These are phyloP conservation scores for Halocynthia roretzi DNA, from an alignment of 23 tunicate species.

Conservation along the genomic window DNA sequence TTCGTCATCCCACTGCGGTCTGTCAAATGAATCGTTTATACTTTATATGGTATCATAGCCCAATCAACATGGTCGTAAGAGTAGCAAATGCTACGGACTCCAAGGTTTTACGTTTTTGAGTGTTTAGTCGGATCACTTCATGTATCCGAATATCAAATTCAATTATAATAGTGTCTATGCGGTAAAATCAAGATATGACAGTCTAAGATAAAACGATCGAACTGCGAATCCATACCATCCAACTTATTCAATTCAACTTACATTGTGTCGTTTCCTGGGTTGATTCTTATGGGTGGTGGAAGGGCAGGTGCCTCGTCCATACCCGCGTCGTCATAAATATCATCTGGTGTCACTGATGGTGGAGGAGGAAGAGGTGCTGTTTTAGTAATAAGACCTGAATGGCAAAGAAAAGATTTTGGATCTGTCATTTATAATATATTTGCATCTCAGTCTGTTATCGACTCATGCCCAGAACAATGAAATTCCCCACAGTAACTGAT, in stretches of 20 bases:
- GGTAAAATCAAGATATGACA: no score
- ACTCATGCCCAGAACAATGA: no score
- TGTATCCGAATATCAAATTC: no score
- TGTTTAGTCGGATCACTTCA: no score
- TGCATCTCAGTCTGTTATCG: no score
- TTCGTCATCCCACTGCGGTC: conserved; percentile 82
- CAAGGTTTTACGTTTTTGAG: not conserved
- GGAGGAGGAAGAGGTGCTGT: conserved; percentile 1
- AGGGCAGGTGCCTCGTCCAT: not conserved
- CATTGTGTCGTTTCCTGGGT: no score
- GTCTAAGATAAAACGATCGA: no score
- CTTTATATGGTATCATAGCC: not conserved
- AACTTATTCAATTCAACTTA: no score
- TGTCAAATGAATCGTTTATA: conserved; percentile 7
- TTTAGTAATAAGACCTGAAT: not conserved
- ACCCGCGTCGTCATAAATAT: not conserved
- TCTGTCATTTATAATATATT: not conserved
- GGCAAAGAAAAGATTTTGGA: not conserved
- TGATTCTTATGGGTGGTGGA: not conserved
- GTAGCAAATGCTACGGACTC: no score
- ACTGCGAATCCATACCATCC: no score
- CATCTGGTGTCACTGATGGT: not conserved
- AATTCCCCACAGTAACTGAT: no score
- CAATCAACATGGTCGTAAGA: not conserved
- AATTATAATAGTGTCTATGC: no score